phyloP scores from a whole-genome alignment of 2,888 invertebrate species.

The Troides oblongomaculatus region DNA sequence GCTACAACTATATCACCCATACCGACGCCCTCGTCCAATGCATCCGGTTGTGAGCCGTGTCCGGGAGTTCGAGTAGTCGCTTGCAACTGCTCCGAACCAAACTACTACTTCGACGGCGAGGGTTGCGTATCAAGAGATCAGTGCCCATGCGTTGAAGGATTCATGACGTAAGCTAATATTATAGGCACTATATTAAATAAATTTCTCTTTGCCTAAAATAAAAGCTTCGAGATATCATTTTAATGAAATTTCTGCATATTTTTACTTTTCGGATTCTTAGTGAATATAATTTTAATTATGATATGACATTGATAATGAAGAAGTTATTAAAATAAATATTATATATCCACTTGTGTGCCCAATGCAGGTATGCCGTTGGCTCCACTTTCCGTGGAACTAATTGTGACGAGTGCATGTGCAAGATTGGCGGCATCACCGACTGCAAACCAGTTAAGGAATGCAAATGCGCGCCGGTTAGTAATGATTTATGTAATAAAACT shows the following conservation, averaged over 20 bases:
- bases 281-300: too few species aligned
- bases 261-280: too few species aligned
- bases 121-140: conserved; percentile 84
- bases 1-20: conserved; percentile 24
- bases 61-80: conserved; percentile 61
- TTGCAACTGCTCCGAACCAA: conserved; percentile 72
- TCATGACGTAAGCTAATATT: conserved; percentile 67
- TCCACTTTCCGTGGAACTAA: conserved; percentile 84
- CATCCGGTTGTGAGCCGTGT: conserved; percentile 72
- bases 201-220: too few species aligned
- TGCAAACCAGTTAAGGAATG: conserved; percentile 86
- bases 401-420: conserved; percentile 90
- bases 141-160: conserved; percentile 89
- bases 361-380: conserved; percentile 84
- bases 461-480: conserved; percentile 78
- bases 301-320: too few species aligned
- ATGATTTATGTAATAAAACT: background rate
- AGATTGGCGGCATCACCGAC: conserved; percentile 84
- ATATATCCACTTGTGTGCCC: background rate
- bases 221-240: too few species aligned
- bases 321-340: too few species aligned
- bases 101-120: conserved; percentile 86
- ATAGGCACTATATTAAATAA: too few species aligned
- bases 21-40: conserved; percentile 23
- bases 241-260: too few species aligned